Percentiles rank a stretch among this genome's conserved stretches.
Evolutionary conservation across 2,888 invertebrate species (phyloP).

Genomic region (Sarcophaga subvicina): DNA sequence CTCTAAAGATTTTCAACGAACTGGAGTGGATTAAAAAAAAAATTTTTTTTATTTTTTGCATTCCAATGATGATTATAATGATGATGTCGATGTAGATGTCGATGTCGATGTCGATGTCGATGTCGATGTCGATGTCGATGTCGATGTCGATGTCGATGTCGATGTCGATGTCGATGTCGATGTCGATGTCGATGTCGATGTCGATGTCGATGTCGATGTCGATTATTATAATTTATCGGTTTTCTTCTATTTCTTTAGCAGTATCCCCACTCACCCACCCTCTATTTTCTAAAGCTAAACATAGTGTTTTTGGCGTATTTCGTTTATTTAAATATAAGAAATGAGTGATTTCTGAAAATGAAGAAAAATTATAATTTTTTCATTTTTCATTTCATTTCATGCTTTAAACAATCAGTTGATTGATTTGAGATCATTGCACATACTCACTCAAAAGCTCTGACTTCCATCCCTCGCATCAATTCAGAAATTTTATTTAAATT

Average conservation of each 20-base stretch:
- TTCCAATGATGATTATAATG: not conserved
- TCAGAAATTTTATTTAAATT: not conserved
- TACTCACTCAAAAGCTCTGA: not conserved
- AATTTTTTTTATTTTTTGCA: not conserved
- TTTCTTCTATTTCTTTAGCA: conserved; percentile 11
- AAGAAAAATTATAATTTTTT: not conserved
- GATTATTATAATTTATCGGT: not conserved
- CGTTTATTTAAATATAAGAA: conserved; percentile 12
- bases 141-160: not conserved
- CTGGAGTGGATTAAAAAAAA: not conserved
- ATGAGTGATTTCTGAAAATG: not conserved
- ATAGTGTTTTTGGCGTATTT: not conserved
- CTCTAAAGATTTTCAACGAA: not conserved
- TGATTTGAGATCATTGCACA: conserved; percentile 61
- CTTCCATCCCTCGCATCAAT: no score
- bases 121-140: not conserved
- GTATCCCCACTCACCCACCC: no score
- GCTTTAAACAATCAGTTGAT: conserved; percentile 54
- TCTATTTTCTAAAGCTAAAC: not conserved
- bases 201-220: not conserved
- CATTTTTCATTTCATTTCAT: not conserved
- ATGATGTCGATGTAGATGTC: no score
- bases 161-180: not conserved
- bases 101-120: not conserved
- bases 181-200: not conserved